These are phyloP conservation scores for Phymatocera aterrima DNA, from an alignment of 2,888 invertebrate species.

Conservation along the genomic window DNA sequence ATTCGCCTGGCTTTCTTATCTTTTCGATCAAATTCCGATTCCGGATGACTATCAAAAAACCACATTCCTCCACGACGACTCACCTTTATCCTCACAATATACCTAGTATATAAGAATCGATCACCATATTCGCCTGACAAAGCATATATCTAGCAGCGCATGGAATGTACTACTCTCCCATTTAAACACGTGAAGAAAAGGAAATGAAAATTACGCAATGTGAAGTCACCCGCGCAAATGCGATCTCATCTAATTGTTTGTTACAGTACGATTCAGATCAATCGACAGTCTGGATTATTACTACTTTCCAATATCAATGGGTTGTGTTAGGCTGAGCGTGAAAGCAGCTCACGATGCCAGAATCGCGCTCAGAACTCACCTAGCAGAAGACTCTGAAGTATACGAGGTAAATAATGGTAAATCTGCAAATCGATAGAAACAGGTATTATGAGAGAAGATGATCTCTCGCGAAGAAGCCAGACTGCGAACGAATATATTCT, in stretches of 20 bases:
- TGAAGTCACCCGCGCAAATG: not conserved
- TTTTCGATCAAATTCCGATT: too few relatives aligned
- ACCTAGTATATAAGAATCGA: too few relatives aligned
- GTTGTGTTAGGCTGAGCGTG: conserved; percentile 56
- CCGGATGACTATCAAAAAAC: too few relatives aligned
- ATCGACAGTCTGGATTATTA: conserved; percentile 60
- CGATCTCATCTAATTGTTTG: not conserved
- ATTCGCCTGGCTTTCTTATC: too few relatives aligned
- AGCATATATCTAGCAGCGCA: too few relatives aligned
- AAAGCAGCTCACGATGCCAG: conserved; percentile 62
- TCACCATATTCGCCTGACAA: too few relatives aligned
- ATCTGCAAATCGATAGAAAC: not conserved
- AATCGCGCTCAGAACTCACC: conserved; percentile 62
- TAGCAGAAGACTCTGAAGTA: conserved; percentile 60
- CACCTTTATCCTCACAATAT: too few relatives aligned
- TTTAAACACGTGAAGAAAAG: not conserved
- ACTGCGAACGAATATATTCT: not conserved
- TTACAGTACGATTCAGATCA: conserved; percentile 59
- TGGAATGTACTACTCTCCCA: too few relatives aligned
- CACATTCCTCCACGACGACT: too few relatives aligned
- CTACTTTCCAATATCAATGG: conserved; percentile 62
- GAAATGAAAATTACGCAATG: too few relatives aligned
- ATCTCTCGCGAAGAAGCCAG: not conserved
- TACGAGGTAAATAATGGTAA: conserved; percentile 63
- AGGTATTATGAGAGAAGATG: not conserved